These are phyloP conservation scores for Drosophila pullipes DNA, from an alignment of 2,888 invertebrate genomes.

Conservation along the genomic window DNA sequence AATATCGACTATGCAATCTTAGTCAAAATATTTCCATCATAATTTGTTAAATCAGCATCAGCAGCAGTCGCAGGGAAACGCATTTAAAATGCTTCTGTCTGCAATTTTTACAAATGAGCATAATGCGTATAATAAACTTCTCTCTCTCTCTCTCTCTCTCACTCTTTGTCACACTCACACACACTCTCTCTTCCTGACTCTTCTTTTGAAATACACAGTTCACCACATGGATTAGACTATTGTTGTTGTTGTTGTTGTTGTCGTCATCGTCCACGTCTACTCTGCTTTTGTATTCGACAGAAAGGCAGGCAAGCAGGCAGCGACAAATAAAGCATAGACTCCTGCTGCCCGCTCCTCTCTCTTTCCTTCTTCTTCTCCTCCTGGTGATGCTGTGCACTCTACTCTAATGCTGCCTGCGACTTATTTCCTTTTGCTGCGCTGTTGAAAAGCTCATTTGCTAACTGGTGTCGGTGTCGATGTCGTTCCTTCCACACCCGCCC, in stretches of 20 bases:
- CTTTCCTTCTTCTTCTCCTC: not conserved
- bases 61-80: conserved; percentile 35
- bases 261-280: conserved; percentile 17
- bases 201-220: conserved; percentile 4
- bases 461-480: conserved; percentile 26
- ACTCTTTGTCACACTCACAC: not conserved
- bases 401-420: conserved; percentile 10
- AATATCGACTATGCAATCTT: not conserved
- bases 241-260: conserved; percentile 17
- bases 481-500: conserved; percentile 15
- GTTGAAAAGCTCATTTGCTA: conserved; percentile 42
- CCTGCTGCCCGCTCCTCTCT: conserved; percentile 31
- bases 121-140: conserved; percentile 62
- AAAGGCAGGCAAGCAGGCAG: conserved; percentile 4
- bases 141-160: conserved; percentile 2
- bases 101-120: conserved; percentile 32
- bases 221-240: not conserved
- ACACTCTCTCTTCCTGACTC: conserved; percentile 4
- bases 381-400: conserved; percentile 30
- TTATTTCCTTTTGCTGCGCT: conserved; percentile 28
- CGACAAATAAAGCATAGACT: conserved; percentile 19
- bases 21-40: not conserved
- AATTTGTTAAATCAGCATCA: conserved; percentile 19
- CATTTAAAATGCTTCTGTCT: conserved; percentile 22
- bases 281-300: conserved; percentile 42